Evolutionary conservation across 2,113 vertebrate genomes (phyloP), one percentile per base, ranked within the genome.

Genomic region (Erythrocebus patas): DNA sequence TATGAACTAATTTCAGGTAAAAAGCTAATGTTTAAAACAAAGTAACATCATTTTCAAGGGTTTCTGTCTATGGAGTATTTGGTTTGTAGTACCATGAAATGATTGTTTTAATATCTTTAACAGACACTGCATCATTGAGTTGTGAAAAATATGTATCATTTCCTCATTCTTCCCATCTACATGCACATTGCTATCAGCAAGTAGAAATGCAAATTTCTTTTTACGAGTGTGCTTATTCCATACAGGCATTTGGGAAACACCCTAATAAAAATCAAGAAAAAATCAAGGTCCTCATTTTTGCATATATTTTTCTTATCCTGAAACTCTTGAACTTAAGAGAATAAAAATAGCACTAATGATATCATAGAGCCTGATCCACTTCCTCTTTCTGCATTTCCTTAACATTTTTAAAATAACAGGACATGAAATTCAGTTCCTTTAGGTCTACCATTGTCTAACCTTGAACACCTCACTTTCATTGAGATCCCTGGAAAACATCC

Each of bases 291-390:
- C 61, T 2, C 72, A 97, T 86, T 98, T 98, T 97, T 97, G 84
- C 92, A 95, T 96, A 97, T 82, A 98, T 98, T 98, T 98, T 98
- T 93, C 97, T 98, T 96, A 99, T 97, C 98, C 76, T 98, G 97
- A 98, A 95, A 79, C 55, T 92, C 97, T 22, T 97, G 55, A 92
- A 98, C 98, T 97, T 97, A 38, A 70, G 96, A 96, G 90, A 97
- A 97, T 98, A 99, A 99, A 99, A 99, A 99, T 99, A 99, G 98
- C 95, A 96, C 50, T 96, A 75, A 97, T 98, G 96, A 97, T 92
- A 14, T 99, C 98, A 97, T 81, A 96, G 57, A 96, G 97, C 97
- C 97, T 93, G 83, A 98, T 96, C 94, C 84, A 98, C 96, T 99
- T 99, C 98, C 98, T 98, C 97, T 98, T 98, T 98, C 98, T 97